A percentile compares a stretch with the other conserved stretches of the same genome.
Evolutionary conservation across 2,888 invertebrate genomes (phyloP).

Genomic region (Rotaria sp.): DNA sequence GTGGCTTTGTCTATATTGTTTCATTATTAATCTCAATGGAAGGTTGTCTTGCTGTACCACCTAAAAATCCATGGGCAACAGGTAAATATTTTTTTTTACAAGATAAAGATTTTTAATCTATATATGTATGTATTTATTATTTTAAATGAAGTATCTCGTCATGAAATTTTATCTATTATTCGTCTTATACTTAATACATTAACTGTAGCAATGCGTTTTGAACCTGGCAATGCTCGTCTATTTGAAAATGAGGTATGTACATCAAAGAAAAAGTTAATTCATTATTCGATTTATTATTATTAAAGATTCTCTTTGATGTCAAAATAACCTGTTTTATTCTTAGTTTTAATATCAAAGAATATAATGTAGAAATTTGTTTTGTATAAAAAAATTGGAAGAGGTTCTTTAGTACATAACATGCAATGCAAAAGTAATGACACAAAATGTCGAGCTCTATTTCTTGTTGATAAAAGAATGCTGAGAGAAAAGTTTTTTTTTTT

Average conservation of each 20-base stretch:
- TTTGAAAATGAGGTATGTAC: slow-evolving; percentile 78
- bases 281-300: too few relatives aligned
- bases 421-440: too few relatives aligned
- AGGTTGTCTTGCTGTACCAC: slow-evolving; percentile 59
- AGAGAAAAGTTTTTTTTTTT: too few relatives aligned
- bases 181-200: slow-evolving; percentile 86
- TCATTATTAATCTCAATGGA: slow-evolving; percentile 86
- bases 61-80: slow-evolving; percentile 59
- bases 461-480: too few relatives aligned
- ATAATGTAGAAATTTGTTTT: too few relatives aligned
- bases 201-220: slow-evolving; percentile 94
- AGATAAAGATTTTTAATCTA: too few relatives aligned
- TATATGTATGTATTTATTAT: slow-evolving; percentile 15
- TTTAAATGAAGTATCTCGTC: slow-evolving; percentile 48
- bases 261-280: not conserved
- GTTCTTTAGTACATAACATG: too few relatives aligned
- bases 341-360: too few relatives aligned
- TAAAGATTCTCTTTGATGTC: too few relatives aligned
- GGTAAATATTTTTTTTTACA: slow-evolving; percentile 44
- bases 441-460: too few relatives aligned
- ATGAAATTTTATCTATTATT: slow-evolving; percentile 69
- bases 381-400: too few relatives aligned
- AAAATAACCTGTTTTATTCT: too few relatives aligned
- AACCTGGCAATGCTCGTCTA: slow-evolving; percentile 95
- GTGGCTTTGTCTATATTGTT: slow-evolving; percentile 93